Evolutionary conservation across 1,140 invertebrate genomes (phyloP), one percentile per base, ranked within the genome.

Genomic region (Drosophila ficusphila): DNA sequence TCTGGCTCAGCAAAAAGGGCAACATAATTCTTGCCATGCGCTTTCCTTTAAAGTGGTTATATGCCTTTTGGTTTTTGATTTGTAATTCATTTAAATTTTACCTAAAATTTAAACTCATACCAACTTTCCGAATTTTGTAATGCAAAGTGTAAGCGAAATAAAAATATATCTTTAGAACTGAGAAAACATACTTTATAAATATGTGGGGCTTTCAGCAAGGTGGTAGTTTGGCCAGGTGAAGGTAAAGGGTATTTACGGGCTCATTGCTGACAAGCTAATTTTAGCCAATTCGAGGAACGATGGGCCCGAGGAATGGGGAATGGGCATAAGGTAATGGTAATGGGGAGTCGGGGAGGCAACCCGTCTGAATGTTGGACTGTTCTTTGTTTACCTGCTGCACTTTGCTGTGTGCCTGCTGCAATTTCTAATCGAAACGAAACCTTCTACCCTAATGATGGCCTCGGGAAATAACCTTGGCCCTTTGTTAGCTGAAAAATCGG

Each of bases 371-470:
- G 31, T 21, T 38, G 49, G 49, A 36, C 31, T 34, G 29, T 25
- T 64, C 18, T 31, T 25, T 25, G 29, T 46, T 41, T 64, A 61
- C 83, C 56, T 88, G 71, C 83, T 79, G 78, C 83, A 76, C 6
- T 61, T 79, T 89, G 76, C 88, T 90, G 88, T 19, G 49, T 34
- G 58, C 88, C 88, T 90, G 88, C 64, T 90, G 79, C 76, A 81
- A 73, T 90, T 90, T 90, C 88, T 90, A 90, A 90, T 90, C 88
- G 88, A 83, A 86, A 88, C 79, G 88, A 90, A 90, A 90, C 88
- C 88, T 90, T 90, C 79, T 73, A 88, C 82, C 85, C 88, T 88
- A 90, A 77, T 73, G 76, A 75, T 72, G 83, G 49, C 79, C 56
- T 52, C 73, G 53, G 82, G 76, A 75, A 57, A 46, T 16, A 27